These are phyloP conservation scores for Macrosteles quadrilineatus DNA, from an alignment of 1,140 invertebrate genomes.

Conservation along the genomic window DNA sequence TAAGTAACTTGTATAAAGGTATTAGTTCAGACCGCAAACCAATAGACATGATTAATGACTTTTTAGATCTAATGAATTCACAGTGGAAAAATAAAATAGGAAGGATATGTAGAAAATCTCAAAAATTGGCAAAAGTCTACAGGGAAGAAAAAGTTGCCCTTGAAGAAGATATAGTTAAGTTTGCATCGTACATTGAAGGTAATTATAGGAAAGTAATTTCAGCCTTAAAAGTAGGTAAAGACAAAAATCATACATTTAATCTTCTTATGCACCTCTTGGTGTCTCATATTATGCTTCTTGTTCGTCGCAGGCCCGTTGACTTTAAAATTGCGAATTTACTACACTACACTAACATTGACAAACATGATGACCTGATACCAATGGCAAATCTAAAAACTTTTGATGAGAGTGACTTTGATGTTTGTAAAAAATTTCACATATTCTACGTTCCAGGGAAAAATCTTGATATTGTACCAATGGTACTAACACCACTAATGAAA, in stretches of 20 bases:
- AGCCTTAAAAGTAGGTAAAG: too few relatives aligned
- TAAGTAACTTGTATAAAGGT: neutral
- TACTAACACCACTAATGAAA: slow-evolving; percentile 21
- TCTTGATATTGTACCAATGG: slow-evolving; percentile 19
- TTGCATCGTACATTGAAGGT: neutral
- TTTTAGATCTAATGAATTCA: neutral
- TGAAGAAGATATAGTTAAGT: neutral
- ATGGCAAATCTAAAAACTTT: neutral
- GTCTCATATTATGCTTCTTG: neutral
- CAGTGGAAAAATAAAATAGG: neutral
- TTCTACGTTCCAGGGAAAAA: neutral
- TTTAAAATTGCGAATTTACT: neutral
- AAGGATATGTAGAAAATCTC: neutral
- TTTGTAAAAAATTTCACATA: neutral
- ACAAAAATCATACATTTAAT: neutral
- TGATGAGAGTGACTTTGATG: neutral
- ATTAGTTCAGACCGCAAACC: neutral
- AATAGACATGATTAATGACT: neutral
- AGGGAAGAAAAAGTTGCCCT: neutral
- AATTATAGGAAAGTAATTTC: neutral
- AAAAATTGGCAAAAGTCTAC: neutral
- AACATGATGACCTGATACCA: neutral
- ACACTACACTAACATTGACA: neutral
- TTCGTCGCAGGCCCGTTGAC: neutral
- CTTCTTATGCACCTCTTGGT: neutral